Evolutionary conservation across 2,888 invertebrate species (phyloP), one percentile per base, ranked within the genome.

Genomic region (Ramazzottius varieornatus): DNA sequence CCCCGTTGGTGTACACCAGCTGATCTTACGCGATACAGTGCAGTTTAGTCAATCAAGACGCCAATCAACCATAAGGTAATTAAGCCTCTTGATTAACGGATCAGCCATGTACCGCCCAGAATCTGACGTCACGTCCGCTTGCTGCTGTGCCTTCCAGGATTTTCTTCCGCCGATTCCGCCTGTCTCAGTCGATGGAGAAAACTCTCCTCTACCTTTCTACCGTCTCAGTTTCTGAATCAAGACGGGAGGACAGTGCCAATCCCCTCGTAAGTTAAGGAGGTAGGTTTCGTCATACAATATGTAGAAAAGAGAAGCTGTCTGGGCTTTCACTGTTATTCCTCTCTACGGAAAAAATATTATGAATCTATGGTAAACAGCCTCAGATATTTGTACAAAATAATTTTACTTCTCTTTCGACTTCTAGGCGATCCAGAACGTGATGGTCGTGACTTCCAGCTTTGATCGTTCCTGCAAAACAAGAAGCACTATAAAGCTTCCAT

Each of bases 281-380:
- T 89, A 93, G 24, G 71, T 71, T 46, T 73, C 78, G 65, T 82
- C 82, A 32, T 81, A 76, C 71, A 84, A 83, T 32, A 74, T 70
- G 70, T 80, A 77, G 33, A 86, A 81, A 68, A 98, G 79, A 0
- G 92, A 88, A 1, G 86, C 93, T 34, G 91, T 89, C 72, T 96
- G 94, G 13, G 96, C 96, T 78, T 98, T 98, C 0, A 98, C 94
- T 2, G 96, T 98, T 34, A 98, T 98, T 0, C 96, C 96, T 72
- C 96, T 82, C 54, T 40, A 20, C 40, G 40, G 20, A 40, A 40
- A 40, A 20, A 40, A n/a, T n/a, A n/a, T n/a, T 40, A 20, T 20
- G 40, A 20, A 8, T 40, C 20, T 8, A 40, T 40, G 20, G 20
- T 40, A 8, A 40, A 20, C 40, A 40, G 13, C 8, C 40, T 8